Evolutionary conservation across 2,797 vertebrate genomes (phyloP).

Genomic region (Centropyge bicolor): DNA sequence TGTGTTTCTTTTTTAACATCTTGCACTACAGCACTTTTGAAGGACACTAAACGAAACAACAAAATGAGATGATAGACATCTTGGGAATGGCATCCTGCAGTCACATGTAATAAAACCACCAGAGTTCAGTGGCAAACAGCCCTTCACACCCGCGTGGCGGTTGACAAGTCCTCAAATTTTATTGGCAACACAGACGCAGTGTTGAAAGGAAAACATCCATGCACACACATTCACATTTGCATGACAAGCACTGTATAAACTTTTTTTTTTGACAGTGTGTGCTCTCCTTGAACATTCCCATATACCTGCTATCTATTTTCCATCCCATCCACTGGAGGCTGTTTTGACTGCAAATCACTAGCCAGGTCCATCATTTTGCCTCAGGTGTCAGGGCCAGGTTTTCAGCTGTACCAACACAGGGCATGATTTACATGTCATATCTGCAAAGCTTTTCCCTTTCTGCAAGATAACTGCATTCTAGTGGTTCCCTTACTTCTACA

Average conservation of each 20-base stretch:
- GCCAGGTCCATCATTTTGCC: slow-evolving; percentile 55
- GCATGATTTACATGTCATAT: slow-evolving; percentile 64
- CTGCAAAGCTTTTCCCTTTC: slow-evolving; percentile 28
- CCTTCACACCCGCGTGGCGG: background rate
- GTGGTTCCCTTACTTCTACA: slow-evolving; percentile 20
- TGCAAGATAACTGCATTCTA: slow-evolving; percentile 12
- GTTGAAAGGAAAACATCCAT: slow-evolving; percentile 30
- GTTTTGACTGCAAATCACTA: slow-evolving; percentile 60
- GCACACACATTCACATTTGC: slow-evolving; percentile 16
- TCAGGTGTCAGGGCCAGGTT: slow-evolving; percentile 53
- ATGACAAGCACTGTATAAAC: slow-evolving; percentile 45
- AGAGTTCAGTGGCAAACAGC: slow-evolving; percentile 4
- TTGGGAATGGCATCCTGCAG: background rate
- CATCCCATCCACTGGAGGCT: slow-evolving; percentile 36
- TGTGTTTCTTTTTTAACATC: background rate
- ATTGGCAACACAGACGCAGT: background rate
- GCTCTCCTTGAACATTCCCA: slow-evolving; percentile 50
- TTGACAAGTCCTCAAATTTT: slow-evolving; percentile 17
- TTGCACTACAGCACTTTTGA: background rate
- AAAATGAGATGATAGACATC: slow-evolving; percentile 1
- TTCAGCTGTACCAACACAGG: slow-evolving; percentile 42
- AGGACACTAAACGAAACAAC: background rate
- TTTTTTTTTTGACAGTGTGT: slow-evolving; percentile 42
- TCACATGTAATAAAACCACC: background rate
- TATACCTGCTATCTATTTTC: slow-evolving; percentile 49